Evolutionary conservation across 2,113 vertebrate genomes (phyloP).

Genomic region (Catharus bicknelli): DNA sequence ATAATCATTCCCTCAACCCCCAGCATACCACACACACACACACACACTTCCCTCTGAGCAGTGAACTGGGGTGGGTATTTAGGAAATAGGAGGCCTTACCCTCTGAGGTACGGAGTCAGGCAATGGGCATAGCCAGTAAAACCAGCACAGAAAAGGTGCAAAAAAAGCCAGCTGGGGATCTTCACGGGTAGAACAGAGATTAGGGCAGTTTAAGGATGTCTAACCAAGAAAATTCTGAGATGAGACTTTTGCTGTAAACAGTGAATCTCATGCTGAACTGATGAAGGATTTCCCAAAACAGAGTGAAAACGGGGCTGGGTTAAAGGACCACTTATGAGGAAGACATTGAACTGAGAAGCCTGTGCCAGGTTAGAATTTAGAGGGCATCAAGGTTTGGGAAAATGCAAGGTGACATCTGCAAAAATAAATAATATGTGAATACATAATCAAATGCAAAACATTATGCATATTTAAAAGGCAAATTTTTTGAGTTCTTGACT

Average conservation of each 20-base stretch:
- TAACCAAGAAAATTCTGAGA: neutral
- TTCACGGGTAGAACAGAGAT: neutral
- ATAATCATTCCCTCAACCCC: neutral
- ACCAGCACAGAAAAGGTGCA: neutral
- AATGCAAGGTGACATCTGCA: neutral
- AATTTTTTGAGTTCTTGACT: neutral
- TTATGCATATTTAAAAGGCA: neutral
- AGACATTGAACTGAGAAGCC: neutral
- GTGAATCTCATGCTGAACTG: neutral
- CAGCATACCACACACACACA: neutral
- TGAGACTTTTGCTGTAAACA: neutral
- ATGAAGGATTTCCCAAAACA: neutral
- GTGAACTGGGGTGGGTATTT: neutral
- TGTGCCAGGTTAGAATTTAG: neutral
- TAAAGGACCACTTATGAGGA: neutral
- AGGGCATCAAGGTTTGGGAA: neutral
- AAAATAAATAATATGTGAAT: constrained; percentile 2
- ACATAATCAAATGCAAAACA: neutral
- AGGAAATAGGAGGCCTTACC: neutral
- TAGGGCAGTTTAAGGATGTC: neutral
- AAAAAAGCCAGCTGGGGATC: neutral
- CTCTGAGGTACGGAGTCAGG: neutral
- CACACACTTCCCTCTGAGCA: too few relatives aligned
- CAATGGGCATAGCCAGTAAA: neutral
- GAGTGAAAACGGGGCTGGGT: neutral